Percentiles rank a stretch among this genome's conserved stretches.
Conservation (phyloP, 2,113 vertebrate species). For the Aegithalos caudatus region DNA sequence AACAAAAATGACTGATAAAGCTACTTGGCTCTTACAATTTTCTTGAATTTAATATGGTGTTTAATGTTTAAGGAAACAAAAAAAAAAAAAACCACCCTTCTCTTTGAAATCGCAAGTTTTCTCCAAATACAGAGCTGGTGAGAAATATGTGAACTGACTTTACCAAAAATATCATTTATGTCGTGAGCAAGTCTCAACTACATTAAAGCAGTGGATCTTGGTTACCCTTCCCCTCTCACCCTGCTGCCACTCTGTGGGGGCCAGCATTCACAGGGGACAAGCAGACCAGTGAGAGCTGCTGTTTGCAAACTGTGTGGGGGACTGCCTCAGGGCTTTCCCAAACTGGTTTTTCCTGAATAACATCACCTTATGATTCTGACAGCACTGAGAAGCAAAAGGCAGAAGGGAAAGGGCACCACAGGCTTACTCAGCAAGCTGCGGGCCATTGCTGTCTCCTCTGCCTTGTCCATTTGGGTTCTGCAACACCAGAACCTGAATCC, state of each 20-base stretch:
- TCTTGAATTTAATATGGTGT: background rate
- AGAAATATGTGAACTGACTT: constrained; percentile 21
- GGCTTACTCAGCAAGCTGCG: accelerated
- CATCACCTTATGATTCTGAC: background rate
- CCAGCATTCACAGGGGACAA: background rate
- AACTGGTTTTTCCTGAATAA: background rate
- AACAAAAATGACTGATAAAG: background rate
- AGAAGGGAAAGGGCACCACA: background rate
- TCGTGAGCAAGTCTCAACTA: background rate
- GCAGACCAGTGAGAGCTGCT: background rate
- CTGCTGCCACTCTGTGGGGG: background rate
- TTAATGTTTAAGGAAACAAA: background rate
- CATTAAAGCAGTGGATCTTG: background rate
- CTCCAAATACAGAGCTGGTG: constrained; percentile 32
- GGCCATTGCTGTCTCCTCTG: background rate
- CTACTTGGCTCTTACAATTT: background rate
- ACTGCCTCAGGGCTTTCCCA: background rate
- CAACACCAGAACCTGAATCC: background rate
- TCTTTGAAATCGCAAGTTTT: constrained; percentile 12
- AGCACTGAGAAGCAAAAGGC: background rate
- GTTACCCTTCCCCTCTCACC: background rate
- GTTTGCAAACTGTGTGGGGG: background rate
- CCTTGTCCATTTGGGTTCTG: background rate
- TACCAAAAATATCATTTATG: constrained; percentile 12
- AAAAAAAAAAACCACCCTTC: accelerated